Evolutionary conservation across 2,797 vertebrate genomes (phyloP), one percentile per base, ranked within the genome.

Genomic region (Cynodonichthys magdalenae): DNA sequence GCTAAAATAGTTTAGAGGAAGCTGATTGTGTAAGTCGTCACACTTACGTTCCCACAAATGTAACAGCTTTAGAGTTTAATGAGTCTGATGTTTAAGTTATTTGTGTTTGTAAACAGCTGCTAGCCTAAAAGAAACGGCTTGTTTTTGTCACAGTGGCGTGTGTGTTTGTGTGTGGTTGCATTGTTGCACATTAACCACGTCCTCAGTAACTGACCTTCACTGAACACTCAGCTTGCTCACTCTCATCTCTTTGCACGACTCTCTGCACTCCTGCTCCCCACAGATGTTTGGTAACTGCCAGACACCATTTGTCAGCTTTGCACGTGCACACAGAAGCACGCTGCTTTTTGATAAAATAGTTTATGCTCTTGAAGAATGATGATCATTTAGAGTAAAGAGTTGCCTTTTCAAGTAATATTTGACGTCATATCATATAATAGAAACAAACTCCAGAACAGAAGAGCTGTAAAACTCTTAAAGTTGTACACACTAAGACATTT

Each of bases 201-300:
- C 54, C 41, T 84, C 69, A 69, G 52, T 75, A 75, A 67, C 73
- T 59, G 42, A n/a, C 31, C 51, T 59, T 79, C 66, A 72, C 74
- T 77, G 69, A 85, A 85, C 73, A 71, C 66, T 6, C 20, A 2
- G 65, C 80, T 74, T 81, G 77, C 82, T 63, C 63, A 65, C 74
- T 69, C 73, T 84, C 87, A 57, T 63, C 83, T 75, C 52, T 58
- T 61, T 89, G 90, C 89, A 91, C 91, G 91, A 81, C 79, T 87
- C 75, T 76, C 83, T 71, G 61, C 78, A 69, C 66, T 64, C 31
- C 71, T 54, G 51, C 75, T 63, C 56, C 57, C 69, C 53, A 34
- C 65, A 69, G 20, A 72, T 71, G 42, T 77, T 72, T 68, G 59
- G 42, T 39, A 19, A 67, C 36, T 55, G 17, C 63, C 46, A 58